Base-by-base conservation (phyloP, 2,113 vertebrate species). In the Caranx melampygus region DNA sequence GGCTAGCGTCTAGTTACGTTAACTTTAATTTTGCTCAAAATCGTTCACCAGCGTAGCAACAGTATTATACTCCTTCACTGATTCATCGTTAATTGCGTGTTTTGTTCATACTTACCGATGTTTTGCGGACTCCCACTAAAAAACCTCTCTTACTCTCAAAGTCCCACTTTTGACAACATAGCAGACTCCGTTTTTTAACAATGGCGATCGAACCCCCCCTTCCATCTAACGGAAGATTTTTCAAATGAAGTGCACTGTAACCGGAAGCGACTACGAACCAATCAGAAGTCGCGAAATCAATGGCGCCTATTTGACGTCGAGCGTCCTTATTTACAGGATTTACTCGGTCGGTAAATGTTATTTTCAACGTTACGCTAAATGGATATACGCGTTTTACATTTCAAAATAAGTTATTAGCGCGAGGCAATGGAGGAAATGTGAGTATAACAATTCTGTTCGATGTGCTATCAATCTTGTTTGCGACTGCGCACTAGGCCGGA, bases 201-300 rank as follows among this genome's bases (percentile, higher is more conserved):
- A 91, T 81, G 75, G 71, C 87, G 83, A 14, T 2, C 0, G 11
- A 3, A 3, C 5, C 13, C 8, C 35, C 8, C 3, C 8, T 1
- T 0, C 34, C 13, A 5, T 12, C 47, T 26, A 84, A 81, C 85
- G 11, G 79, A 90, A 90, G 6, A 66, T 14, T 86, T 91, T 93
- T 93, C 59, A 94, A 94, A 93, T 55, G 13, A 35, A 47, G 67
- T 69, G 75, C 82, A 2, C 49, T 51, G 57, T 5, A 21, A 72
- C 84, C 82, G 91, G 90, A 93, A 92, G 42, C 4, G 0, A 1
- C 1, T 0, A 2, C n/a, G 1, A 37, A 57, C 93, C 92, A 93
- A 94, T 92, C 81, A 85, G 55, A 82, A 20, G 2, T 3, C 57
- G 37, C 15, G 1, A 0, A 20, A 2, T 6, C 47, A 2, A 54